Evolutionary conservation across 2,797 vertebrate genomes (phyloP), one percentile per base, ranked within the genome.

Genomic region (Trachops cirrhosus): DNA sequence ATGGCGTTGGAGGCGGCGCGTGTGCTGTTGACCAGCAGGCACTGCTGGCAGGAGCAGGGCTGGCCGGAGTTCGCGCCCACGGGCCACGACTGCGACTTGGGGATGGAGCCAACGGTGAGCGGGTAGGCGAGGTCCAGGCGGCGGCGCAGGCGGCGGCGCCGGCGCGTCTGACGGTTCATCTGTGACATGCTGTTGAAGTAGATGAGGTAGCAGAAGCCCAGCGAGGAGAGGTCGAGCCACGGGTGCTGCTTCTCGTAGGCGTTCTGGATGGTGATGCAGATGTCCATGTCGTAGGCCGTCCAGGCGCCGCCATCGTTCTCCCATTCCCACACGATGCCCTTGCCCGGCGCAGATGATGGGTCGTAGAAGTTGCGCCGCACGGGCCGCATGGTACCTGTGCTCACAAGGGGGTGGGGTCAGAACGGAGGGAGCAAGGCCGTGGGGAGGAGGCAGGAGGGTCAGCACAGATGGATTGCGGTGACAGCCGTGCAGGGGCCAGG

Each of bases 181-280:
- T 99, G 99, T 34, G 98, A 99, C 99, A 99, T 99, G 98, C 99
- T 99, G 98, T 99, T 99, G 98, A 99, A 99, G 98, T 99, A 99
- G 91, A 99, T 99, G 98, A 99, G 98, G 98, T 99, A 99, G 98
- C 99, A 99, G 98, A 99, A 99, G 97, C 99, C 99, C 97, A 99
- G 98, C 68, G 99, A 99, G 96, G 99, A 99, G 91, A 99, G 99
- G 97, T 99, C 99, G 89, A 99, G 98, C 99, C 99, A 99, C 9
- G 99, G 99, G 97, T 99, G 99, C 98, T 99, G 99, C 98, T 99
- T 99, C 98, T 99, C 99, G 16, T 99, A 99, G 96, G 99, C 99
- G 1, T 99, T 99, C 99, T 99, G 99, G 98, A 99, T 99, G 98
- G 99, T 99, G 97, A 99, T 99, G 78, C 99, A 99, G 98, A 99